These are phyloP conservation scores for Dipodomys spectabilis DNA, from an alignment of 2,113 vertebrate species.

Conservation along the genomic window DNA sequence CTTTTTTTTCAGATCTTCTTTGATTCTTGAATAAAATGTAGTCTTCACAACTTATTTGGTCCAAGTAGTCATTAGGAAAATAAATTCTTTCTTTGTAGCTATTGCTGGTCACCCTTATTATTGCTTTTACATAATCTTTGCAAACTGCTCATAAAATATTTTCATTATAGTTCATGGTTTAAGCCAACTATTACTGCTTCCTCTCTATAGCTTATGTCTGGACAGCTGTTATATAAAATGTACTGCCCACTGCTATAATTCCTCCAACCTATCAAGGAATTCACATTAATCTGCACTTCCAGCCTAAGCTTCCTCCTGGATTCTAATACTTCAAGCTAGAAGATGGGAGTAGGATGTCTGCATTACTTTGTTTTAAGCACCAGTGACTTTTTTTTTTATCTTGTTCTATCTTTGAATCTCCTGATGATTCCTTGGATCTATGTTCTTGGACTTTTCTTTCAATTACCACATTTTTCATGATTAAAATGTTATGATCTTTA, in stretches of 20 bases:
- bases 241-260: not conserved
- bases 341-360: not conserved
- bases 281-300: not conserved
- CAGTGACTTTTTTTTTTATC: not conserved
- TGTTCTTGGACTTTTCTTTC: not conserved
- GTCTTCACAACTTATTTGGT: conserved; percentile 14
- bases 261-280: not conserved
- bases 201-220: conserved; percentile 20
- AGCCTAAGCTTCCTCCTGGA: not conserved
- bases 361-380: not conserved
- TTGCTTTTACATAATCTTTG: conserved; percentile 62
- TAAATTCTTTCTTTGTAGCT: conserved; percentile 51
- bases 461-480: not conserved
- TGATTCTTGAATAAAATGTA: conserved; percentile 25
- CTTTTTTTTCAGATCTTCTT: not conserved
- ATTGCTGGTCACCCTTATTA: conserved; percentile 42
- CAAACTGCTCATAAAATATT: conserved; percentile 67
- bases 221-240: conserved; percentile 36
- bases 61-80: conserved; percentile 21
- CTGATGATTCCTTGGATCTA: not conserved
- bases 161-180: conserved; percentile 55
- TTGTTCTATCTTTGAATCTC: not conserved
- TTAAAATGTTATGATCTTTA: no score
- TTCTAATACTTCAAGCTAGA: not conserved
- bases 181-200: conserved; percentile 37